Conservation (phyloP, 2,113 vertebrate genomes). For the Acanthochromis polyacanthus region DNA sequence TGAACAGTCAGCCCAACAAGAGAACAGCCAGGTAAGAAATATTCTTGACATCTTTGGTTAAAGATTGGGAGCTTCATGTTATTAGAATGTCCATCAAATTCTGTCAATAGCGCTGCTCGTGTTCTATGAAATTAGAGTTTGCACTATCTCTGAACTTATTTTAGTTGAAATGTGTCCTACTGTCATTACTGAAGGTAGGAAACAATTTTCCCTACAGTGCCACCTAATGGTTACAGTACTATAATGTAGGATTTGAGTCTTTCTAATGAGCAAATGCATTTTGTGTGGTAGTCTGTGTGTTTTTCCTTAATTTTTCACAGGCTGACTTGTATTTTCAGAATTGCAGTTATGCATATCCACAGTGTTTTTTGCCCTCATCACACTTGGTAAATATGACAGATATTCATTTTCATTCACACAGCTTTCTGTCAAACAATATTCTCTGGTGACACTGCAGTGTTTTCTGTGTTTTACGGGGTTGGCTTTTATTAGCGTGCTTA, state of each 20-base stretch:
- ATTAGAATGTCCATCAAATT: not conserved
- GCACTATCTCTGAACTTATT: not conserved
- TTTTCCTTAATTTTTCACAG: constrained; percentile 46
- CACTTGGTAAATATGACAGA: constrained; percentile 72
- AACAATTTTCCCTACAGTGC: constrained; percentile 36
- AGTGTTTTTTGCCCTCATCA: constrained; percentile 79
- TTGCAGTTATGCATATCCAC: constrained; percentile 69
- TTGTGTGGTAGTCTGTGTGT: not conserved
- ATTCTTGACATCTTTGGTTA: not conserved
- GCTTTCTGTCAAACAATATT: constrained; percentile 1
- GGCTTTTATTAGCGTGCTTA: constrained; percentile 44
- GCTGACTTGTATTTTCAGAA: constrained; percentile 40
- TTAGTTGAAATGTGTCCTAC: no score
- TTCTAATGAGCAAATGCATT: not conserved
- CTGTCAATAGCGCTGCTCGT: not conserved
- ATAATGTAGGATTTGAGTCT: not conserved
- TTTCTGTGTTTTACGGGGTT: not conserved
- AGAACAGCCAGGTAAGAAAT: constrained; percentile 68
- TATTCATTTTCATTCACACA: constrained; percentile 11
- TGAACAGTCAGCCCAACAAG: constrained; percentile 15
- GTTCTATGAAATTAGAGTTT: not conserved
- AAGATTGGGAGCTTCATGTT: not conserved
- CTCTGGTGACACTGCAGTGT: not conserved
- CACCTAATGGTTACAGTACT: constrained; percentile 57
- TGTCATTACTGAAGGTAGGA: no score